phyloP scores from a whole-genome alignment of 2,797 vertebrate genomes.

The Mareca strepera region DNA sequence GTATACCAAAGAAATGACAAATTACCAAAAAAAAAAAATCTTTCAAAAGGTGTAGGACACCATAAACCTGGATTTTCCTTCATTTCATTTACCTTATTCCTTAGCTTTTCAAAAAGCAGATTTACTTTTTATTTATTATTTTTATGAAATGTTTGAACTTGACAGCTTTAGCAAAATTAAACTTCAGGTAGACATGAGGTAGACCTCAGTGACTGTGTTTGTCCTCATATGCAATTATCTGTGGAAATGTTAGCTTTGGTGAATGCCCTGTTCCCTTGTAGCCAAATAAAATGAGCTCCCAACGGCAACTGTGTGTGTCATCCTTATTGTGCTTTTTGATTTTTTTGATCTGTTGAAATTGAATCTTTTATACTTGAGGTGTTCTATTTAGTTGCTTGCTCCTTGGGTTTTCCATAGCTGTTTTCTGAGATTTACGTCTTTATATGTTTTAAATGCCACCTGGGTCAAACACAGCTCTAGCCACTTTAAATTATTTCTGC shows the following conservation, averaged over 20 bases:
- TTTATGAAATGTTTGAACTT: background rate
- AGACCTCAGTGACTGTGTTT: background rate
- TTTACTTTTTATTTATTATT: too few relatives aligned
- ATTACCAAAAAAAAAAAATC: background rate
- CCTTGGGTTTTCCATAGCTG: background rate
- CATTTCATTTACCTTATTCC: background rate
- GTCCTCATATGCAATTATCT: background rate
- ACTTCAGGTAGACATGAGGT: background rate
- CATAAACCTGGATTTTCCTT: background rate
- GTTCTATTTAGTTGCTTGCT: constrained; percentile 2
- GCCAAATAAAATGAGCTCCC: background rate
- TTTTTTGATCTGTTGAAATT: constrained; percentile 44
- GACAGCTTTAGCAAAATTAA: background rate
- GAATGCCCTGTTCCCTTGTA: background rate
- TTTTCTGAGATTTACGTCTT: constrained; percentile 46
- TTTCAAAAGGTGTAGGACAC: background rate
- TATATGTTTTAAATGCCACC: background rate
- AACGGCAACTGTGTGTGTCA: background rate
- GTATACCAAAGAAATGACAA: background rate
- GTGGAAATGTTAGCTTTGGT: constrained; percentile 25
- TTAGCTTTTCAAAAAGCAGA: background rate
- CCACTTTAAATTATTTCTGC: background rate
- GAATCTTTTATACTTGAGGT: constrained; percentile 48
- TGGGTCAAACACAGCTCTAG: background rate
- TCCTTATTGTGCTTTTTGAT: constrained; percentile 22